Percentiles rank a stretch among this genome's conserved stretches.
Conservation (phyloP, 2,797 vertebrate genomes). For the Tokudaia muenninki region DNA sequence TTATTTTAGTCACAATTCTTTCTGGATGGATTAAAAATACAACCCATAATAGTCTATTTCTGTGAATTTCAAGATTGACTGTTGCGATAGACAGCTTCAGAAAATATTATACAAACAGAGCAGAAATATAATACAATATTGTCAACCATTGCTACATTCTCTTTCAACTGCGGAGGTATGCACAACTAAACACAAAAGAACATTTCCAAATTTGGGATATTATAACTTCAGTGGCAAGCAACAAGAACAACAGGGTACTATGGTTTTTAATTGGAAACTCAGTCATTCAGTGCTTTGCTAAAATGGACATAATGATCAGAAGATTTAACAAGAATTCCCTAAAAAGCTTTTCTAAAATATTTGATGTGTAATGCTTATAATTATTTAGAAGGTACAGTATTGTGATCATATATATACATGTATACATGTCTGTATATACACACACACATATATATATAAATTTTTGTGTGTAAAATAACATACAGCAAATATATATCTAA, state of each 20-base stretch:
- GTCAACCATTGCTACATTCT: not conserved
- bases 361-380: not conserved
- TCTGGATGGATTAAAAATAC: not conserved
- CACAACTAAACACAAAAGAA: not conserved
- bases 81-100: not conserved
- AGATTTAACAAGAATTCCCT: not conserved
- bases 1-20: not conserved
- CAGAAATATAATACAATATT: not conserved
- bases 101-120: not conserved
- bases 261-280: not conserved
- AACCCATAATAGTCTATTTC: not conserved
- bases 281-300: not conserved
- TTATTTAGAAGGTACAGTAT: not conserved
- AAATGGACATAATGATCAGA: not conserved
- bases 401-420: not conserved
- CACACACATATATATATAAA: no score
- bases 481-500: not conserved
- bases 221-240: not conserved
- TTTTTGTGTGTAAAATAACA: not conserved
- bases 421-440: not conserved
- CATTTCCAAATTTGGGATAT: not conserved
- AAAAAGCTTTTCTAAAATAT: not conserved
- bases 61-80: not conserved
- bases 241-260: not conserved
- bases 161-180: not conserved